Percentiles rank a stretch among this genome's conserved stretches.
Evolutionary conservation across 2,888 invertebrate genomes (phyloP).

Genomic region (Fissipunctia ypsillon): DNA sequence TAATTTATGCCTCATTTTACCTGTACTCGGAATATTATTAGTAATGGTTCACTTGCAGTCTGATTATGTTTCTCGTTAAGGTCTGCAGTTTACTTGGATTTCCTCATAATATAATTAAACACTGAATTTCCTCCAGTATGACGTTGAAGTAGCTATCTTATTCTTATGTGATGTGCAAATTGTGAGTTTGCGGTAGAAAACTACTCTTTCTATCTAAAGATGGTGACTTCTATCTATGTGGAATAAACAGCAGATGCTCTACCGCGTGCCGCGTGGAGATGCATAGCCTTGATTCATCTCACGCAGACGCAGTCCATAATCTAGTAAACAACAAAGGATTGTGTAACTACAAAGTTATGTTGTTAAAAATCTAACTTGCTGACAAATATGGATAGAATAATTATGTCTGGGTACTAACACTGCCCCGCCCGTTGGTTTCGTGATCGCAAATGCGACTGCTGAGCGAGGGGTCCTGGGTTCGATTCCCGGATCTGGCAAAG

Average conservation of each 20-base stretch:
- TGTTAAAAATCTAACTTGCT: not conserved
- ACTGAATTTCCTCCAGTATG: constrained; percentile 20
- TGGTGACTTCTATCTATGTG: constrained; percentile 32
- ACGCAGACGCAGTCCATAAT: constrained; percentile 3
- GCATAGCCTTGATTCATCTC: constrained; percentile 22
- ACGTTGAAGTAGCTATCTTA: not conserved
- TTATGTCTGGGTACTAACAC: too few relatives aligned
- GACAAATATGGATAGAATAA: not conserved
- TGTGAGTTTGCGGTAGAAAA: constrained; percentile 16
- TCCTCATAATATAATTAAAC: constrained; percentile 5
- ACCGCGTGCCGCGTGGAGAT: constrained; percentile 19
- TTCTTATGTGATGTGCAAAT: constrained; percentile 4
- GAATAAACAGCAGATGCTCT: constrained; percentile 31
- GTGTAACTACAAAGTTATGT: not conserved
- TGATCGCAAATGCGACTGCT: too few relatives aligned
- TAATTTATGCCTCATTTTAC: constrained; percentile 37
- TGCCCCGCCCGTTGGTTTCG: too few relatives aligned
- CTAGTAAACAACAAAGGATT: not conserved
- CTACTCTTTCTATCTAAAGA: constrained; percentile 31
- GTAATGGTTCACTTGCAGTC: constrained; percentile 38
- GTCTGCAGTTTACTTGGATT: constrained; percentile 17
- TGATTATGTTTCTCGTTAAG: constrained; percentile 27
- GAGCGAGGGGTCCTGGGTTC: too few relatives aligned
- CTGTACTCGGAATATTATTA: constrained; percentile 39
- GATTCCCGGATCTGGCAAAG: too few relatives aligned